Base-by-base conservation (phyloP, 2,888 invertebrate genomes). In the Willowsia nigromaculata region DNA sequence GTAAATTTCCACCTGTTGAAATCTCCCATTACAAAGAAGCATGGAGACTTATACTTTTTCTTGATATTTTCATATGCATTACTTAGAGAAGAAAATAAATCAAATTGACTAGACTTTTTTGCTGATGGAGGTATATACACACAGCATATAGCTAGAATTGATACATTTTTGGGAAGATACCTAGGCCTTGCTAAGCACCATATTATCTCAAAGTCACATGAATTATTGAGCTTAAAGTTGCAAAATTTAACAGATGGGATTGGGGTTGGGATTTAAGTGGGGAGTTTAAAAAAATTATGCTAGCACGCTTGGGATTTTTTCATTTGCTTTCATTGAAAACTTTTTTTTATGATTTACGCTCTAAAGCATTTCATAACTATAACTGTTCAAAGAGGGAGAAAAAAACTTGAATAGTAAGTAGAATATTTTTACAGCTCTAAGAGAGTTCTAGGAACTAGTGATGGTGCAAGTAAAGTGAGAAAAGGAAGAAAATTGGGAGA, bases 1-100 rank as follows among this genome's bases (percentile, higher is more conserved):
- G n/a, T n/a, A n/a, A 7, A 78, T 53, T 53, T 78, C 78, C 78
- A 78, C 7, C 15, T 25, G 13, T 78, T 78, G n/a, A 78, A 53
- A 11, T 78, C 78, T 0, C 78, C 78, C 1, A 30, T 1, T 30
- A 78, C 53, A 6, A 50, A 9, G 7, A 78, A 30, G 53, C 30
- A 27, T 15, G 78, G 78, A 1, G 27, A 15, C 0, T n/a, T 30
- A 13, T 78, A 78, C n/a, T 33, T 47, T 18, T 18, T 6, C 6
- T 7, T 13, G 0, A 78, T 53, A 33, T 78, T 78, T 15, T 78
- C 53, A 53, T 30, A 53, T 1, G 78, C 78, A 53, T 18, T 78
- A 7, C 1, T 1, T 30, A 78, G 22, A n/a, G 27, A 13, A 53
- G 50, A 27, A 18, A 30, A 53, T 0, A 78, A 13, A n/a, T 53